These are phyloP conservation scores for Hippolais icterina DNA, from an alignment of 2,113 vertebrate species.

Conservation along the genomic window DNA sequence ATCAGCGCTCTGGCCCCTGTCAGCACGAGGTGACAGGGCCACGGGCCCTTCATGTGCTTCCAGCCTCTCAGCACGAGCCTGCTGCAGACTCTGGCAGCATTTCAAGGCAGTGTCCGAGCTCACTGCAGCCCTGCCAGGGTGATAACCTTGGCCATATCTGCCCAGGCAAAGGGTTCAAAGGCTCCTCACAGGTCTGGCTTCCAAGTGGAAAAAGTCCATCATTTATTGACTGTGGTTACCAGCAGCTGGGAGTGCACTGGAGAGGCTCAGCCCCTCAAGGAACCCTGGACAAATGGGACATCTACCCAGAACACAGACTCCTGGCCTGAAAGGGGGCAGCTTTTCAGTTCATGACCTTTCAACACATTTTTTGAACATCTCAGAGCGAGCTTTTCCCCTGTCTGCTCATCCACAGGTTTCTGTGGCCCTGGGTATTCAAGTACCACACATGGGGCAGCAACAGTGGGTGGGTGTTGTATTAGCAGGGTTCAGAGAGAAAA, in stretches of 20 bases:
- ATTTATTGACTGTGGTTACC: background rate
- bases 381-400: background rate
- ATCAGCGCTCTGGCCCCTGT: background rate
- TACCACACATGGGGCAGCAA: fast-evolving
- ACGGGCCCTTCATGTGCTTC: background rate
- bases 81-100: background rate
- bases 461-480: fast-evolving
- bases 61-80: background rate
- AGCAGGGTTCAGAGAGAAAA: background rate
- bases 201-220: background rate
- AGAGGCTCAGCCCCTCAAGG: background rate
- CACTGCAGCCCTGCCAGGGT: background rate
- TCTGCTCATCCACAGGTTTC: background rate
- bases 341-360: background rate
- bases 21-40: background rate
- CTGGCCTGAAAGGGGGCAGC: background rate
- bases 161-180: background rate
- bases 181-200: background rate
- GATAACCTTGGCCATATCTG: conserved; percentile 11
- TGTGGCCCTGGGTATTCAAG: background rate
- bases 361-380: background rate
- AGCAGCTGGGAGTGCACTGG: background rate
- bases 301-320: background rate
- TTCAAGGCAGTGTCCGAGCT: background rate
- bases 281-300: background rate